Percentiles rank a stretch among this genome's conserved stretches.
phyloP scores from a whole-genome alignment of 1,140 invertebrate species.

The Hyphantria cunea region DNA sequence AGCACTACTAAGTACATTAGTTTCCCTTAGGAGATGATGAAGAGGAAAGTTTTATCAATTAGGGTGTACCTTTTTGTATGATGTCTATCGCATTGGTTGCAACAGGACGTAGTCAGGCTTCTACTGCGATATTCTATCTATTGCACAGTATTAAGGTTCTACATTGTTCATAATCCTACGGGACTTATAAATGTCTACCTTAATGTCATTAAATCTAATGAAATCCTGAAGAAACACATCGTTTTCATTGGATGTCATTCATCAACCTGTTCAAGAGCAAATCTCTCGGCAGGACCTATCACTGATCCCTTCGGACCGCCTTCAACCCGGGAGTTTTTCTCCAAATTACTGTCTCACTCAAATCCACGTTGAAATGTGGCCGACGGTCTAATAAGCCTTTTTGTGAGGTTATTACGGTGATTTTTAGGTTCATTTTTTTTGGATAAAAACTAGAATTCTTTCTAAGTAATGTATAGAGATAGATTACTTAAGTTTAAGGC shows the following conservation, averaged over 20 bases:
- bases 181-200: no score
- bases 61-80: no score
- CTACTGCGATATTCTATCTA: no score
- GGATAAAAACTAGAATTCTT: neutral
- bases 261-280: constrained; percentile 29
- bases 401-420: neutral
- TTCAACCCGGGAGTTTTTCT: constrained; percentile 31
- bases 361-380: constrained; percentile 51
- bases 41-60: no score
- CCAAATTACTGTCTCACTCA: constrained; percentile 42
- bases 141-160: no score
- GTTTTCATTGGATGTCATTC: constrained; percentile 12
- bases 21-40: no score
- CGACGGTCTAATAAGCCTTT: constrained; percentile 33
- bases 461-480: neutral
- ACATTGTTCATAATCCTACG: no score
- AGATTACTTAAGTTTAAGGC: neutral
- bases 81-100: no score
- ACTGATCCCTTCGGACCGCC: constrained; percentile 2
- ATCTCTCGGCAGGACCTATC: constrained; percentile 13
- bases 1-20: no score
- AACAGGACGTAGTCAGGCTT: no score
- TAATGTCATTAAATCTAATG: no score
- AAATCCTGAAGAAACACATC: neutral
- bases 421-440: neutral